Conservation (phyloP, 2,888 invertebrate species). For the Tinea pellionella region DNA sequence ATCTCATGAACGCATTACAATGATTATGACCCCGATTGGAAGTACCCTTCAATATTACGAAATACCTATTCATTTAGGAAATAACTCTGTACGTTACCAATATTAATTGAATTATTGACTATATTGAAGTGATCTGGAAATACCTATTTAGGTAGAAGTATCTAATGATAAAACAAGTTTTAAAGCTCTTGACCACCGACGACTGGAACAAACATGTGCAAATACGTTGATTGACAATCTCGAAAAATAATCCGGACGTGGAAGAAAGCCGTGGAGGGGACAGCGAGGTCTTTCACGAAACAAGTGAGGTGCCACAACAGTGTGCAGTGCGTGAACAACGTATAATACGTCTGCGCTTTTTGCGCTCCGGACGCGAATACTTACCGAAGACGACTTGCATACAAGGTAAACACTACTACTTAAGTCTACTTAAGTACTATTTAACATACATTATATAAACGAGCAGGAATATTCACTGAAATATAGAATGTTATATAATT, state of each 20-base stretch:
- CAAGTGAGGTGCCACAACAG: slow-evolving; percentile 7
- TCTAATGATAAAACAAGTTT: background rate
- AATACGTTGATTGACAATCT: slow-evolving; percentile 18
- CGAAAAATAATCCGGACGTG: slow-evolving; percentile 15
- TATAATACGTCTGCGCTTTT: slow-evolving; percentile 22
- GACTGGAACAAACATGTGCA: background rate
- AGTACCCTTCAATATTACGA: background rate
- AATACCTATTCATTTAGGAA: too few species aligned
- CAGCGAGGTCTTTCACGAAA: slow-evolving; percentile 23
- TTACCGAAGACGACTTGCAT: background rate
- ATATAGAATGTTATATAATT: too few species aligned
- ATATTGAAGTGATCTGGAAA: background rate
- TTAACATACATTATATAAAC: background rate
- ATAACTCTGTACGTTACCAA: background rate
- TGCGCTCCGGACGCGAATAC: background rate
- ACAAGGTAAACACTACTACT: background rate
- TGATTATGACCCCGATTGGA: too few species aligned
- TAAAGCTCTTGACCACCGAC: background rate
- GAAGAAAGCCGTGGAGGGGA: slow-evolving; percentile 26
- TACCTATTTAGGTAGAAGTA: too few species aligned
- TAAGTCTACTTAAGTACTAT: background rate
- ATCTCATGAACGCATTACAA: too few species aligned
- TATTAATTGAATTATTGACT: background rate
- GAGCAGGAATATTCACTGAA: too few species aligned
- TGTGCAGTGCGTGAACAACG: slow-evolving; percentile 29